Conservation (phyloP, 2,888 invertebrate genomes). For the Tenthredo amoena region DNA sequence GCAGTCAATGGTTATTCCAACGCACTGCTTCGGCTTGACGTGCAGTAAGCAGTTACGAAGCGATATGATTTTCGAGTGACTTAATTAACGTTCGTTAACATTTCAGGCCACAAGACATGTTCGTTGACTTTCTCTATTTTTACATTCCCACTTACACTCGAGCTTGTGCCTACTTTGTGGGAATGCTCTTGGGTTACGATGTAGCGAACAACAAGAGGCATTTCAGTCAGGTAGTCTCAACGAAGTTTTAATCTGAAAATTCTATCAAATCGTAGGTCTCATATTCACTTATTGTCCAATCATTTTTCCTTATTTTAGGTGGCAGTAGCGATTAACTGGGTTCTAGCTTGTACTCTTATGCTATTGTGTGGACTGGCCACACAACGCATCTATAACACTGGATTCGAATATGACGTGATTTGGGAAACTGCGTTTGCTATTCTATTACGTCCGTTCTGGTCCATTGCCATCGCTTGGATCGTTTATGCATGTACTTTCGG, state of each 20-base stretch:
- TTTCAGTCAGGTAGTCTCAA: conserved; percentile 17
- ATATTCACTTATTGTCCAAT: conserved; percentile 37
- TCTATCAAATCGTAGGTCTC: background rate
- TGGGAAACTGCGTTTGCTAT: conserved; percentile 76
- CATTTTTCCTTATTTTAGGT: conserved; percentile 55
- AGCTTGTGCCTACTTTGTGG: conserved; percentile 45
- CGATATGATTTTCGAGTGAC: background rate
- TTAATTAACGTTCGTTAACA: background rate
- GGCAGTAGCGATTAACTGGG: background rate
- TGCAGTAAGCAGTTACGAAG: background rate
- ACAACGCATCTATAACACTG: conserved; percentile 54
- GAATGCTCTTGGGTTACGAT: conserved; percentile 41
- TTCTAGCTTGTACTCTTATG: background rate
- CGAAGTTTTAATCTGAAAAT: background rate
- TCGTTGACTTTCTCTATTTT: conserved; percentile 11
- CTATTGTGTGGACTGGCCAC: background rate
- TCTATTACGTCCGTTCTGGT: conserved; percentile 78
- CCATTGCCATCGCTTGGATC: conserved; percentile 78
- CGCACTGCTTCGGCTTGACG: background rate
- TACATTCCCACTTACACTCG: conserved; percentile 40
- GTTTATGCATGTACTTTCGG: conserved; percentile 79
- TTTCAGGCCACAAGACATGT: background rate
- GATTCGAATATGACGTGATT: conserved; percentile 70
- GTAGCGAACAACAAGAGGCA: conserved; percentile 10
- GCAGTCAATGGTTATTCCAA: conserved; percentile 60